These are phyloP conservation scores for Drosophila tanythrix DNA, from an alignment of 2,888 invertebrate species.

Conservation along the genomic window DNA sequence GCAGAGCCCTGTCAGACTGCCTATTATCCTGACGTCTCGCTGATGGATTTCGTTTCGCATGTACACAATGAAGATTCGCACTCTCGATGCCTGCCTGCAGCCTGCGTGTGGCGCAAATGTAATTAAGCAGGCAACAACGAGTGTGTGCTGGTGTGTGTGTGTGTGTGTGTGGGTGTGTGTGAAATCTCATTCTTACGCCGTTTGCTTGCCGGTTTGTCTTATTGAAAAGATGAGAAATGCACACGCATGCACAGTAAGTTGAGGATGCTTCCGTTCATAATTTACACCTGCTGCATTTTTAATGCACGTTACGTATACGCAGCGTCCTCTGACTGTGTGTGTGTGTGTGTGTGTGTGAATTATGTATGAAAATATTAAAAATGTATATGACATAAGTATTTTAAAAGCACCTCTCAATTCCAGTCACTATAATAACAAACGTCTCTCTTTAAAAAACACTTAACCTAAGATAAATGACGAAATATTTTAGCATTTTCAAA, in stretches of 20 bases:
- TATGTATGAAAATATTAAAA: background rate
- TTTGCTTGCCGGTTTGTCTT: conserved; percentile 26
- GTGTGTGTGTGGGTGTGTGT: conserved; percentile 25
- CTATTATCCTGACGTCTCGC: conserved; percentile 49
- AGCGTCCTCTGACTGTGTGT: conserved; percentile 2
- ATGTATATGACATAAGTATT: background rate
- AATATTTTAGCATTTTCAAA: background rate
- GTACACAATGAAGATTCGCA: conserved; percentile 24
- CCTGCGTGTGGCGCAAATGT: conserved; percentile 65
- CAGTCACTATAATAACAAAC: background rate
- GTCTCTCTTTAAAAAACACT: background rate
- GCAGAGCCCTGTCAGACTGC: background rate
- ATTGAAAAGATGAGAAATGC: conserved; percentile 69
- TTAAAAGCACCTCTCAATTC: background rate
- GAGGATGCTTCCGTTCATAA: conserved; percentile 39
- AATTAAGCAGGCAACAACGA: conserved; percentile 58
- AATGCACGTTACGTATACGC: conserved; percentile 65
- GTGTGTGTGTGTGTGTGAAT: background rate
- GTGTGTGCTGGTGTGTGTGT: background rate
- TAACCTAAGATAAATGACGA: background rate
- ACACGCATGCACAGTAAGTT: conserved; percentile 58
- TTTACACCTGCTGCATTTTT: conserved; percentile 70
- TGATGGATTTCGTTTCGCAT: conserved; percentile 69
- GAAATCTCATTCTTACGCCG: conserved; percentile 10
- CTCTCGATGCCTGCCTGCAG: conserved; percentile 22